Evolutionary conservation across 2,888 invertebrate genomes (phyloP), one percentile per base, ranked within the genome.

Genomic region (Eupithecia dodoneata): DNA sequence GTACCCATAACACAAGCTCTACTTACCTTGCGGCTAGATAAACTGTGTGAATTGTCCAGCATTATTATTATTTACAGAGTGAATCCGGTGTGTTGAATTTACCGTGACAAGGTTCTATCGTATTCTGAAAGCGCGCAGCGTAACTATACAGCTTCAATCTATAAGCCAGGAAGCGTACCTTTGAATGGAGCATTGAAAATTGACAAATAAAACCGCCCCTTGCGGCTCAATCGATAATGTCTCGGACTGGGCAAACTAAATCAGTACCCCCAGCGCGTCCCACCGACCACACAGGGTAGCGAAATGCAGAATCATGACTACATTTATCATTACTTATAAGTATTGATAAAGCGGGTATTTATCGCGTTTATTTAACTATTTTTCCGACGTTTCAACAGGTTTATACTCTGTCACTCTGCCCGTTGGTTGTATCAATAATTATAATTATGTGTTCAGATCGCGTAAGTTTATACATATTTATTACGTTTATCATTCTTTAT

Each of bases 241-340:
- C 88, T 88, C 88, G 84, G 85, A 83, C 87, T 88, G 87, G 85
- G 83, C 87, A 90, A 90, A 91, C 89, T 87, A 88, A 90, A 89
- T 90, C 89, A 89, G 87, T 76, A 66, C 81, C 78, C 74, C 73
- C 44, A 45, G 15, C 66, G 72, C 18, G 66, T 9, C 74, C 76
- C 74, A 66, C 15, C 47, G 41, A 10, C 15, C 67, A 45, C 47
- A 72, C 74, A 5, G 73, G 18, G 70, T 13, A 70, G 2, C 4
- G 12, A 13, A 70, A n/a, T 42, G 6, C 44, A 72, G 59, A 49
- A 15, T 6, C 41, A n/a, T 42, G 10, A 18, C 59, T 59, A 30
- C 59, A 30, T 10, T 30, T 30, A 30, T 30, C 63, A 59, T 59
- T 18, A 10, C 0, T 63, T 63, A 10, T 12, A n/a, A n/a, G n/a